Evolutionary conservation across 2,113 vertebrate species (phyloP).

Genomic region (Prunella himalayana): DNA sequence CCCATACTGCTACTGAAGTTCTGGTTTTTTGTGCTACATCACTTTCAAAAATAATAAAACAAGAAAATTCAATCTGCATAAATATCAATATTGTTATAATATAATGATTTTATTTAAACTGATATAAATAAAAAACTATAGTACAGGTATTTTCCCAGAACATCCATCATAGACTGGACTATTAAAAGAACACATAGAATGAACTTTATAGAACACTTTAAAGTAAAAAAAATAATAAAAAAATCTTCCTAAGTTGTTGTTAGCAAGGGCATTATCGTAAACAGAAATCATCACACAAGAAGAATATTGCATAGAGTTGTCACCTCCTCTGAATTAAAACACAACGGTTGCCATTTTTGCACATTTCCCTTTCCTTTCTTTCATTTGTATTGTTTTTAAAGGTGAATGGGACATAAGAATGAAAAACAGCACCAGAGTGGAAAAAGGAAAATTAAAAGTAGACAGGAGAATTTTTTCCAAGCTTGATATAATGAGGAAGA

Average conservation of each 20-base stretch:
- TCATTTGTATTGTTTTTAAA: not conserved
- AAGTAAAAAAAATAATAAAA: not conserved
- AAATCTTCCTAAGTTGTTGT: rapidly evolving
- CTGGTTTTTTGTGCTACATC: not conserved
- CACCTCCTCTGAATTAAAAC: not conserved
- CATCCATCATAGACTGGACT: not conserved
- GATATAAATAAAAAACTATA: not conserved
- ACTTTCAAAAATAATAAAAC: not conserved
- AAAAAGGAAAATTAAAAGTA: not conserved
- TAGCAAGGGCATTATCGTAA: not conserved
- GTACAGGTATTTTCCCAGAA: not conserved
- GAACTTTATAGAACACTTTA: not conserved
- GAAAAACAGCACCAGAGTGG: not conserved
- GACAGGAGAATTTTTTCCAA: not conserved
- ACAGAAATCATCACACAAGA: not conserved
- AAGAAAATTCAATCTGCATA: not conserved
- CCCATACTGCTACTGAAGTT: not conserved
- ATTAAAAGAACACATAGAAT: not conserved
- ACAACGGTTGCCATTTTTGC: not conserved
- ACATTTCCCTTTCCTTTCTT: not conserved
- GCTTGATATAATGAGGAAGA: not conserved
- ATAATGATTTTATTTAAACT: not conserved
- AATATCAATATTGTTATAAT: not conserved
- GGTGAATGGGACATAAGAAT: not conserved
- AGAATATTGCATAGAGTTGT: not conserved